These are phyloP conservation scores for Hydrolagus colliei DNA, from an alignment of 2,797 vertebrate species.

Conservation along the genomic window DNA sequence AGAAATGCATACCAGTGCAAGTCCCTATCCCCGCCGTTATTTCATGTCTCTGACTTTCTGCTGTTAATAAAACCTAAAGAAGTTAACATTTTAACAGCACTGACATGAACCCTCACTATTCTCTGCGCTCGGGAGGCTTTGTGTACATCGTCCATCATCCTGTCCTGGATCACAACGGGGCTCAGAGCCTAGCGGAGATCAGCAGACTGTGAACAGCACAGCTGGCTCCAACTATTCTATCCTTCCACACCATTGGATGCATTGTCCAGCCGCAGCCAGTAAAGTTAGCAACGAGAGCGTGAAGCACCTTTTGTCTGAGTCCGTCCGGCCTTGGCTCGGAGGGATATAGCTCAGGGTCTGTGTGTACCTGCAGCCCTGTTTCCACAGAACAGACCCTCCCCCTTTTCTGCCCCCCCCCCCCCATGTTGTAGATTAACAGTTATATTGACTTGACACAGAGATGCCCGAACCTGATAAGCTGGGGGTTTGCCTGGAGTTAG, in stretches of 20 bases:
- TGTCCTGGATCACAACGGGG: constrained; percentile 66
- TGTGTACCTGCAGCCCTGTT: constrained; percentile 55
- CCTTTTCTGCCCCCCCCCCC: constrained; percentile 27
- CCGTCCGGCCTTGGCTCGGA: constrained; percentile 44
- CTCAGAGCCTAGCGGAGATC: constrained; percentile 59
- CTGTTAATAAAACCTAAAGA: constrained; percentile 54
- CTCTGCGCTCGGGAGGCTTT: constrained; percentile 56
- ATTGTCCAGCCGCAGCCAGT: constrained; percentile 71
- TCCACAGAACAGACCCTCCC: constrained; percentile 37
- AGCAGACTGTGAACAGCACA: constrained; percentile 69
- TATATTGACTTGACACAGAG: not conserved
- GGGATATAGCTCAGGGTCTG: constrained; percentile 45
- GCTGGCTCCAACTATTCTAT: constrained; percentile 68
- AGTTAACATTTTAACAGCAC: constrained; percentile 75
- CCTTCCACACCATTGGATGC: constrained; percentile 63
- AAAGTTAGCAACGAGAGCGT: constrained; percentile 65
- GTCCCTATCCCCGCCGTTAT: not conserved
- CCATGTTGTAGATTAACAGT: not conserved
- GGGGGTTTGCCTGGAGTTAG: not conserved
- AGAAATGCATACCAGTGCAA: too few species aligned
- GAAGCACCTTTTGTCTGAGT: constrained; percentile 56
- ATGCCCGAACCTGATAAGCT: not conserved
- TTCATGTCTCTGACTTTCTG: constrained; percentile 48
- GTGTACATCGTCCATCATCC: constrained; percentile 66
- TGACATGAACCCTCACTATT: constrained; percentile 65